phyloP scores from a whole-genome alignment of 2,113 vertebrate species.

The Peromyscus californicus region DNA sequence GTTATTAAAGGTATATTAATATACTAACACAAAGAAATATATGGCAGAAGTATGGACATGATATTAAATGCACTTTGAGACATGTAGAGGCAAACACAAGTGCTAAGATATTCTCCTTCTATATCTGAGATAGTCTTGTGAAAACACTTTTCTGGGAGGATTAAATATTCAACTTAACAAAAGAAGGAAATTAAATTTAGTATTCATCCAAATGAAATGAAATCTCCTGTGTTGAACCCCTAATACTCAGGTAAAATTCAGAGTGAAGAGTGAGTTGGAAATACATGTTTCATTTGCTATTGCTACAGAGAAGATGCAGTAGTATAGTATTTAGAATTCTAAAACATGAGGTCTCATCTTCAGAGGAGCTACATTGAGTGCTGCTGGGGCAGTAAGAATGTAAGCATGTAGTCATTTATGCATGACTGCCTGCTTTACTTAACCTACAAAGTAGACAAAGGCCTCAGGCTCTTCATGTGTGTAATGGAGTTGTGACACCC shows the following conservation, averaged over 20 bases:
- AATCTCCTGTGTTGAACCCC: neutral
- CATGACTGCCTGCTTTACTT: neutral
- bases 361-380: neutral
- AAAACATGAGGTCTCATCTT: neutral
- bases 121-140: neutral
- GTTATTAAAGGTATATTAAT: neutral
- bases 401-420: neutral
- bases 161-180: neutral
- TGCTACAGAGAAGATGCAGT: neutral
- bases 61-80: neutral
- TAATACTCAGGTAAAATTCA: constrained; percentile 17
- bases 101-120: rapidly evolving
- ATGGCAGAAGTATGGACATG: neutral
- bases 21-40: constrained; percentile 4
- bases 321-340: neutral
- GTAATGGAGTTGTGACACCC: neutral
- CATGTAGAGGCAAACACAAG: neutral
- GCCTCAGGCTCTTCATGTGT: constrained; percentile 9
- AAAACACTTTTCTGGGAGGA: neutral
- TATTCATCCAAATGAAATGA: constrained; percentile 45
- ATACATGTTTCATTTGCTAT: neutral
- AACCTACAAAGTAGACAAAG: neutral
- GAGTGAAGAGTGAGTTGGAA: neutral
- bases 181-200: constrained; percentile 24
- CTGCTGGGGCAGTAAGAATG: neutral